These are phyloP conservation scores for Flexamia atlantica DNA, from an alignment of 2,888 invertebrate genomes.

Conservation along the genomic window DNA sequence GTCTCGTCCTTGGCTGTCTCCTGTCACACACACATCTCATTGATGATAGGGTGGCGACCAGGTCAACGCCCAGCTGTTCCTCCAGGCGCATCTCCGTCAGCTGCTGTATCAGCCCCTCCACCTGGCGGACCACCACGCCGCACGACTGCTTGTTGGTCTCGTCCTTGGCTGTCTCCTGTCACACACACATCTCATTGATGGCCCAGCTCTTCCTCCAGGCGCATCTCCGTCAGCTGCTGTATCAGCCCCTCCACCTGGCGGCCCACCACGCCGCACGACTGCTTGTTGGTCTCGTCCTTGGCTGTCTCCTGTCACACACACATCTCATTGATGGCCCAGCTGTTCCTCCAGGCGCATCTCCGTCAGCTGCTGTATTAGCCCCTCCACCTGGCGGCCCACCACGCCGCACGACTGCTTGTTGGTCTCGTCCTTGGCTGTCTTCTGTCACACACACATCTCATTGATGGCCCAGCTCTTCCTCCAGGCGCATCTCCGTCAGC, in stretches of 20 bases:
- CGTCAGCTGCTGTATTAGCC: slow-evolving; percentile 82
- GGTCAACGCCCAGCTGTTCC: no score
- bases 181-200: no score
- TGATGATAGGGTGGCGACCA: slow-evolving; percentile 80
- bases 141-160: no score
- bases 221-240: slow-evolving; percentile 83
- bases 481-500: no score
- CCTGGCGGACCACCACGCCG: no score
- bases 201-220: no score
- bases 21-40: slow-evolving; percentile 67
- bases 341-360: slow-evolving; percentile 83
- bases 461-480: no score
- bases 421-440: slow-evolving; percentile 73
- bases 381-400: slow-evolving; percentile 79
- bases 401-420: slow-evolving; percentile 73
- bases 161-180: no score
- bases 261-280: slow-evolving; percentile 74
- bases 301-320: slow-evolving; percentile 73
- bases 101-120: no score
- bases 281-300: slow-evolving; percentile 73
- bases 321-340: no score
- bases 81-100: no score
- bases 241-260: slow-evolving; percentile 81
- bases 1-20: slow-evolving; percentile 74
- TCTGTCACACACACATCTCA: slow-evolving; percentile 69